A percentile compares a stretch with the other conserved stretches of the same genome.
phyloP scores from a whole-genome alignment of 2,797 vertebrate species.

The Leucoraja ocellata region DNA sequence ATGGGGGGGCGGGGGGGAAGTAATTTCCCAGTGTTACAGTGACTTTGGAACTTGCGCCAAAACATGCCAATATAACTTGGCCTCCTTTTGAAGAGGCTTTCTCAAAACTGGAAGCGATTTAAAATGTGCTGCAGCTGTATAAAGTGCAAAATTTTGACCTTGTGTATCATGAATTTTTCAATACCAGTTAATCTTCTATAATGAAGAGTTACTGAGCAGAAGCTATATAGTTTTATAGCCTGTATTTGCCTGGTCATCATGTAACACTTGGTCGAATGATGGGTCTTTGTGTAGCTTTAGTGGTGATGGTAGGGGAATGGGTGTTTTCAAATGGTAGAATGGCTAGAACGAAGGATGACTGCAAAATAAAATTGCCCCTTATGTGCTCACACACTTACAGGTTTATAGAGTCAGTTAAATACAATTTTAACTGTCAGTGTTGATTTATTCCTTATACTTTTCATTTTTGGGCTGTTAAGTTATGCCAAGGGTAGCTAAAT shows the following conservation, averaged over 20 bases:
- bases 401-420: background rate
- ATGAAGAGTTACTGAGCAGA: background rate
- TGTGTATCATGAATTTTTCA: background rate
- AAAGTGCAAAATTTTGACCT: background rate
- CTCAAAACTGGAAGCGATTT: background rate
- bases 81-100: background rate
- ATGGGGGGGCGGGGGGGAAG: background rate
- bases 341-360: background rate
- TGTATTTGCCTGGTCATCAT: background rate
- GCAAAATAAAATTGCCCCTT: background rate
- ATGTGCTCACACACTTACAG: too few species aligned
- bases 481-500: background rate
- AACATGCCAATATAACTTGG: background rate
- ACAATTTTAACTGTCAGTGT: too few species aligned
- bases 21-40: background rate
- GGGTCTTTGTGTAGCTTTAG: background rate
- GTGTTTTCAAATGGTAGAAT: background rate
- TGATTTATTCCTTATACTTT: slow-evolving; percentile 3
- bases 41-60: background rate
- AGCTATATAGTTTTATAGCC: background rate
- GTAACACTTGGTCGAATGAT: background rate
- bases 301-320: background rate
- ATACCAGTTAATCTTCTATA: background rate
- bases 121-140: background rate
- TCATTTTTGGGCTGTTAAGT: background rate